Percentiles rank a stretch among this genome's conserved stretches.
phyloP scores from a whole-genome alignment of 1,140 invertebrate genomes.

The Drosophila rufa region DNA sequence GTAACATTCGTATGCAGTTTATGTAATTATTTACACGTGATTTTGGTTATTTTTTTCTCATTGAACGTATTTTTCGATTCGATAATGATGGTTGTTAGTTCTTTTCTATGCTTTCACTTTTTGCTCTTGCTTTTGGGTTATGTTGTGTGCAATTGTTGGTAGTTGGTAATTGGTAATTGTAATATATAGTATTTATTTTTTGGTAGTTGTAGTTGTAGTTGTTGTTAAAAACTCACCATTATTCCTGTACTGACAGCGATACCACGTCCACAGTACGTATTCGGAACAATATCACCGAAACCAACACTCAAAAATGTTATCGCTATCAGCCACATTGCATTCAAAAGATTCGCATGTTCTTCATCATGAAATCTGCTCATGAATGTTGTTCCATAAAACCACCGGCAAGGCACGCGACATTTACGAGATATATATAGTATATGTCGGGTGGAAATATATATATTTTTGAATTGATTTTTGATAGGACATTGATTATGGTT shows the following conservation, averaged over 20 bases:
- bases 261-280: conserved; percentile 99
- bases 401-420: conserved; percentile 8
- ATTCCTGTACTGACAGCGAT: conserved; percentile 99
- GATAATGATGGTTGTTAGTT: conserved; percentile 12
- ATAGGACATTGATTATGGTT: conserved; percentile 16
- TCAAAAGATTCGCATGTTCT: conserved; percentile 98
- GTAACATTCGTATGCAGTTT: conserved; percentile 60
- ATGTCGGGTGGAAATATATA: conserved; percentile 26
- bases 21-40: conserved; percentile 76
- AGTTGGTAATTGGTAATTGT: conserved; percentile 8
- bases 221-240: conserved; percentile 92
- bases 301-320: conserved; percentile 99
- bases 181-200: conserved; percentile 16
- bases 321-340: conserved; percentile 99
- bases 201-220: conserved; percentile 39
- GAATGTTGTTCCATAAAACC: conserved; percentile 51
- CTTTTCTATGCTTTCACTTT: conserved; percentile 1
- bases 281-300: conserved; percentile 99
- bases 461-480: conserved; percentile 31
- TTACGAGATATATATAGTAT: conserved; percentile 6
- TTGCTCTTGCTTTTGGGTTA: conserved; percentile 24
- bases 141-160: conserved; percentile 53
- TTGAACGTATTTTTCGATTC: conserved; percentile 15
- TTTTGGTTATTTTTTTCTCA: conserved; percentile 30
- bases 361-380: conserved; percentile 95